Evolutionary conservation across 1,140 invertebrate genomes (phyloP).

Genomic region (Brachionus rubens): DNA sequence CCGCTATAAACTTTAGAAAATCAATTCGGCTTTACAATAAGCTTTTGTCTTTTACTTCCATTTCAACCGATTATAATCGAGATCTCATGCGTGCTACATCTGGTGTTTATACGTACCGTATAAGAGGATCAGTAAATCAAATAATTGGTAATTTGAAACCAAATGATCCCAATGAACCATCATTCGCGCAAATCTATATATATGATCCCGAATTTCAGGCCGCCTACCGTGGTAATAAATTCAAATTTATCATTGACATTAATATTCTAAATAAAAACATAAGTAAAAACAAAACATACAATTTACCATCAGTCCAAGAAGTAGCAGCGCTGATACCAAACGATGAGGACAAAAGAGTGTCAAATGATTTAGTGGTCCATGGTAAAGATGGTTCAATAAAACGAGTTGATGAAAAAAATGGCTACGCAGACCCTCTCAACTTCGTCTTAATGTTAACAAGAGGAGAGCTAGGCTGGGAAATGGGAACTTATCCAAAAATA

Average conservation of each 20-base stretch:
- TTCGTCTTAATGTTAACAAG: background rate
- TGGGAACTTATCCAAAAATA: background rate
- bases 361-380: background rate
- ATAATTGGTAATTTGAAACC: background rate
- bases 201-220: background rate
- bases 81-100: background rate
- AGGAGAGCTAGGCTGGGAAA: background rate
- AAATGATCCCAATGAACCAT: background rate
- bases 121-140: background rate
- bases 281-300: constrained; percentile 50
- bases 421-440: background rate
- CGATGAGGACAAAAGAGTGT: constrained; percentile 45
- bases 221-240: background rate
- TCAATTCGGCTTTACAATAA: background rate
- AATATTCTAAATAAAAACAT: background rate
- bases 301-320: constrained; percentile 54
- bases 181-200: background rate
- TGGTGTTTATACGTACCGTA: background rate
- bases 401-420: background rate
- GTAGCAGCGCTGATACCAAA: constrained; percentile 54
- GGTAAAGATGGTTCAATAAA: too few species aligned
- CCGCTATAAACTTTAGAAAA: background rate
- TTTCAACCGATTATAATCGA: background rate
- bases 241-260: background rate
- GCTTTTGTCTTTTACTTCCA: background rate